phyloP scores from a whole-genome alignment of 2,888 invertebrate genomes.

The Gisinianus flammeolus region DNA sequence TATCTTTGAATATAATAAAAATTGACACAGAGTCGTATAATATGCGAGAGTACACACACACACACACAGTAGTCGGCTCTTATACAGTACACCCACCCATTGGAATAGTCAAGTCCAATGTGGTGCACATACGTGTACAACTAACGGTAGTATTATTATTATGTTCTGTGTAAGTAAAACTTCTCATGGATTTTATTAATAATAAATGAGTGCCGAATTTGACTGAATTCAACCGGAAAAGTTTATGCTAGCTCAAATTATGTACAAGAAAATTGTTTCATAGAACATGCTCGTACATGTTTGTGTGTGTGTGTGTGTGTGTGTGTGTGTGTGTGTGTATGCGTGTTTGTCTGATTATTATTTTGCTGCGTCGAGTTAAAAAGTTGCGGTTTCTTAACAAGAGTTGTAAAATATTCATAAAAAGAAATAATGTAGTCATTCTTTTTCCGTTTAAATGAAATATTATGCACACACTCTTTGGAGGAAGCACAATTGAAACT shows the following conservation, averaged over 20 bases:
- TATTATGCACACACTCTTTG: background rate
- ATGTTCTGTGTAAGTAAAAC: background rate
- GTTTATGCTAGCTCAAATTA: background rate
- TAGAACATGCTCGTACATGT: background rate
- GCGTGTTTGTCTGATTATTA: background rate
- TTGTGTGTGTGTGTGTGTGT: background rate
- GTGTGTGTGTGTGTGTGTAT: background rate
- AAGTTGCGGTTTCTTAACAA: slow-evolving; percentile 13
- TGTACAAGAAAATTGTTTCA: background rate
- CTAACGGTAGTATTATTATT: too few relatives aligned
- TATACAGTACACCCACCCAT: too few relatives aligned
- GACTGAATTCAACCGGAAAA: background rate
- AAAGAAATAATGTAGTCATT: slow-evolving; percentile 17
- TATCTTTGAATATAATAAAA: background rate
- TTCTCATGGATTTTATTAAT: background rate
- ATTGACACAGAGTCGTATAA: too few relatives aligned
- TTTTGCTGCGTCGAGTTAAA: background rate
- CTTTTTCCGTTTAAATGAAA: background rate
- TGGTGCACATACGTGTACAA: too few relatives aligned
- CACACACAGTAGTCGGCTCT: too few relatives aligned
- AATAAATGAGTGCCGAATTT: background rate
- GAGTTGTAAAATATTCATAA: slow-evolving; percentile 18
- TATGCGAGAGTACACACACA: too few relatives aligned
- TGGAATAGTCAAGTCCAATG: too few relatives aligned
- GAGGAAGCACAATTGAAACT: background rate